These are phyloP conservation scores for Epistrophella euchroma DNA, from an alignment of 2,888 invertebrate genomes.

Conservation along the genomic window DNA sequence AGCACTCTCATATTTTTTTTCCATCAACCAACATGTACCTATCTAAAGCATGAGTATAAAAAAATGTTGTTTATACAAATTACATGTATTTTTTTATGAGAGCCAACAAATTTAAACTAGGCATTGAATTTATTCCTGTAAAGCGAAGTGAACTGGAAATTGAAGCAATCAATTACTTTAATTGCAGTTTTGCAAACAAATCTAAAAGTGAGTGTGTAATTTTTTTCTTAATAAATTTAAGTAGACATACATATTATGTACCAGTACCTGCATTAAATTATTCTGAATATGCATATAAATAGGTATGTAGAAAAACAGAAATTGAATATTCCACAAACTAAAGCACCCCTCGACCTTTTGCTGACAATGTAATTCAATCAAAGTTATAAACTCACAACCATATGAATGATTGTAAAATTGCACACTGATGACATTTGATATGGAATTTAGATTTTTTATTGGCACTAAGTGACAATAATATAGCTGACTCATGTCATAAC, in stretches of 20 bases:
- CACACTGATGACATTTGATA: slow-evolving; percentile 28
- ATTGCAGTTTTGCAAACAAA: slow-evolving; percentile 30
- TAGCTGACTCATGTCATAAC: slow-evolving; percentile 30
- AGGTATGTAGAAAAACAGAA: neutral
- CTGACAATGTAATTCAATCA: slow-evolving; percentile 32
- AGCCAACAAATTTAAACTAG: neutral
- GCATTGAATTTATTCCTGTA: neutral
- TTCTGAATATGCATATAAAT: neutral
- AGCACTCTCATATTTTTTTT: neutral
- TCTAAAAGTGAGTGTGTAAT: neutral
- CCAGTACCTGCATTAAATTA: neutral
- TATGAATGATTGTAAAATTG: neutral
- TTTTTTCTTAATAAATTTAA: neutral
- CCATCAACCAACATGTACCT: too few relatives aligned
- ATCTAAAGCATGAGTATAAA: neutral
- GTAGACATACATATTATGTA: too few relatives aligned
- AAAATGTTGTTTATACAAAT: neutral
- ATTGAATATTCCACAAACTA: slow-evolving; percentile 3
- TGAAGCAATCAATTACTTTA: slow-evolving; percentile 29
- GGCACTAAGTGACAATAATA: slow-evolving; percentile 37
- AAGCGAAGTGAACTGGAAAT: slow-evolving; percentile 8
- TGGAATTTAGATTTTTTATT: slow-evolving; percentile 36
- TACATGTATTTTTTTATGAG: neutral
- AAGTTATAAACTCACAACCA: neutral
- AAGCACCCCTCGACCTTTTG: slow-evolving; percentile 21